Conservation (phyloP, 2,888 invertebrate species). For the Aporophyla nigra region DNA sequence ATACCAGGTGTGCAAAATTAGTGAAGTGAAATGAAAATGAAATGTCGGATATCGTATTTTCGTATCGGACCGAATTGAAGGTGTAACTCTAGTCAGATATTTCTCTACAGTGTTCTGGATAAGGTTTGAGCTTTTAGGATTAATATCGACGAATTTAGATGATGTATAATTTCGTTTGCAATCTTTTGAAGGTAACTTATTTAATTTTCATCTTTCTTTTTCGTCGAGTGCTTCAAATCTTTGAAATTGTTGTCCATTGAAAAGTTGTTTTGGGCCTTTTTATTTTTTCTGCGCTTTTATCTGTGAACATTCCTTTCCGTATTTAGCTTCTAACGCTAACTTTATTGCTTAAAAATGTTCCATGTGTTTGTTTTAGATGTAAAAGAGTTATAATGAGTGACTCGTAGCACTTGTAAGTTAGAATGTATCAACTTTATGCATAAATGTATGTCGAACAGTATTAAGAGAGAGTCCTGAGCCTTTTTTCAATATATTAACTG, state of each 20-base stretch:
- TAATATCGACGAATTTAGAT: slow-evolving; percentile 81
- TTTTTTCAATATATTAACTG: slow-evolving; percentile 71
- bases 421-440: slow-evolving; percentile 48
- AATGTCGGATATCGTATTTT: slow-evolving; percentile 61
- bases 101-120: slow-evolving; percentile 75
- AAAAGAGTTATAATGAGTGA: slow-evolving; percentile 39
- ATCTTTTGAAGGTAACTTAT: slow-evolving; percentile 30
- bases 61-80: slow-evolving; percentile 65
- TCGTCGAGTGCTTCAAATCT: slow-evolving; percentile 53
- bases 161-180: slow-evolving; percentile 45
- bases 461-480: slow-evolving; percentile 76
- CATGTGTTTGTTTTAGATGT: slow-evolving; percentile 52
- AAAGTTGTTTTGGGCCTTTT: slow-evolving; percentile 16
- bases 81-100: slow-evolving; percentile 76
- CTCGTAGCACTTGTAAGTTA: slow-evolving; percentile 46
- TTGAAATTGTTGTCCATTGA: slow-evolving; percentile 29
- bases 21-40: slow-evolving; percentile 10
- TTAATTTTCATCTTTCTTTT: slow-evolving; percentile 36
- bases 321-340: slow-evolving; percentile 52
- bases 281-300: slow-evolving; percentile 38
- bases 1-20: slow-evolving; percentile 7
- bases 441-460: slow-evolving; percentile 53
- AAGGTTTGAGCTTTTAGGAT: slow-evolving; percentile 88
- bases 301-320: slow-evolving; percentile 60
- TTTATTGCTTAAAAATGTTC: slow-evolving; percentile 44